Base-by-base conservation (phyloP, 2,888 invertebrate genomes). In the Oscheius sp. region DNA sequence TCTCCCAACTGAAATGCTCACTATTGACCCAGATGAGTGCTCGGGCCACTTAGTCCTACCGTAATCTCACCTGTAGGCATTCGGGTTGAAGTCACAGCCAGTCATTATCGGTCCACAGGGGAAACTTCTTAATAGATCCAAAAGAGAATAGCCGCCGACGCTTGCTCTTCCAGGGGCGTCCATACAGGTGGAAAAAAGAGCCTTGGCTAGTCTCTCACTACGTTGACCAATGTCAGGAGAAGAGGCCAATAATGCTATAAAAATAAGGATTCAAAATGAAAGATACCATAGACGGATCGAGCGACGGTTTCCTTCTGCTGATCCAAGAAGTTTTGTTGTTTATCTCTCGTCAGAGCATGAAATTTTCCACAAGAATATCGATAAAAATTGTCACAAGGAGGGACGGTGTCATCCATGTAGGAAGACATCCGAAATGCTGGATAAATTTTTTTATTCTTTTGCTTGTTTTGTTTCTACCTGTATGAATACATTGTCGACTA, bases 371-470 rank as follows among this genome's bases (percentile, higher is more conserved):
- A 80, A 1, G 74, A 63, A 64, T 72, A 68, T 4, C 74, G 67
- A 59, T 80, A 80, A 66, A 80, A 80, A 68, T 80, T 80, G 41
- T 77, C 73, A 64, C 80, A 80, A 2, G 74, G 71, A 22, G 70
- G 69, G 14, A 77, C 59, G 5, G 64, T 66, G 44, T 76, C 74
- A 61, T 80, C 78, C 51, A 78, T 70, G 41, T 72, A 71, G 2
- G 77, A 71, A 24, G 77, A 73, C 32, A 77, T 28, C 44, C 76
- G 77, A 22, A 75, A 78, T 14, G 80, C 80, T 76, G 68, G 56
- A n/a, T n/a, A n/a, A 77, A n/a, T n/a, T 50, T 26, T 50, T 28
- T 50, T 3, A 50, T 28, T 50, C 8, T 6, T 22, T 50, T 20
- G 17, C 3, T n/a, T n/a, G n/a, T n/a, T n/a, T n/a, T n/a, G n/a